Evolutionary conservation across 1,140 invertebrate genomes (phyloP), one percentile per base, ranked within the genome.

Genomic region (Propsilocerus akamusi): DNA sequence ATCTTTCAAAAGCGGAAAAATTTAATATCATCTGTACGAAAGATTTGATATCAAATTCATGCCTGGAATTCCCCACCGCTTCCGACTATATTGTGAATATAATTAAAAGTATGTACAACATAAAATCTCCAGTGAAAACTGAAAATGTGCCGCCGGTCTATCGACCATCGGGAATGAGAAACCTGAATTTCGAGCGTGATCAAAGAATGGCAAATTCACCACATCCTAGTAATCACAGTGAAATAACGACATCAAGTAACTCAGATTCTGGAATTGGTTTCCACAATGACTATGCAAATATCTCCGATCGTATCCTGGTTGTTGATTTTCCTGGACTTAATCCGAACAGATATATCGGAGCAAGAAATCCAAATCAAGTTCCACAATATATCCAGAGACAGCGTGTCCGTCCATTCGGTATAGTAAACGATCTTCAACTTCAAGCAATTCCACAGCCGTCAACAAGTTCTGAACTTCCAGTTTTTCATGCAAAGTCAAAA

Each of bases 261-360:
- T 92, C 87, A 56, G 92, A 96, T 66, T 95, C 90, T 14, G 91
- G 91, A 0, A 91, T 95, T 50, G 90, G 91, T 0, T 92, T 92
- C 58, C 78, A 85, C 53, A 88, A 91, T 58, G 86, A 95, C 53
- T 82, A 79, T 59, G 75, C 78, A 30, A 82, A 83, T 58, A 77
- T 86, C 51, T 82, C 80, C 1, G 85, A 90, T 66, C 69, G 81
- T 47, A 89, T 91, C 54, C 70, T 84, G 41, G 75, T 88, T 0
- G 81, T 86, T 0, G 86, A 91, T 60, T 83, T 86, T 59, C 77
- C 80, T 8, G 57, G 54, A 4, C 53, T 48, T 11, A 0, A 49
- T 26, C 17, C n/a, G n/a, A n/a, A n/a, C n/a, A n/a, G n/a, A n/a
- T n/a, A n/a, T n/a, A n/a, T 23, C 11, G 17, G 17, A 17, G 26